Evolutionary conservation across 2,113 vertebrate species (phyloP).

Genomic region (Pseudorectes ferrugineus): DNA sequence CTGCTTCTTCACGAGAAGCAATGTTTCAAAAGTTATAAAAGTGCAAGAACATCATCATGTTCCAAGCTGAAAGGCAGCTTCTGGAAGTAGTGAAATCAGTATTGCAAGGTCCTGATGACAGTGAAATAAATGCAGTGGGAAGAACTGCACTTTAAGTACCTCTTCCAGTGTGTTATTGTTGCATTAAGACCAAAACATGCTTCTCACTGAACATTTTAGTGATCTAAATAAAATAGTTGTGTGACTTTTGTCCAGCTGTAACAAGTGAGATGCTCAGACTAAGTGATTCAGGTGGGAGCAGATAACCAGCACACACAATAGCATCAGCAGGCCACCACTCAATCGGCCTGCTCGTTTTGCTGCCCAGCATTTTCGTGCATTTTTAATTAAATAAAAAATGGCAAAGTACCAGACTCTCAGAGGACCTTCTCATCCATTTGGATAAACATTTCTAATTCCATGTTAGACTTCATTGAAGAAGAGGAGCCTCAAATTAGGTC

Average conservation of each 20-base stretch:
- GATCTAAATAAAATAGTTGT: neutral
- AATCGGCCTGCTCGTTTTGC: neutral
- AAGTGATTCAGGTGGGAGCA: neutral
- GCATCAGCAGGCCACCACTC: neutral
- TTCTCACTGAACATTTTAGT: neutral
- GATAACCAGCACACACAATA: neutral
- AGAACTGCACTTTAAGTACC: neutral
- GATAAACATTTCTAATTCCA: neutral
- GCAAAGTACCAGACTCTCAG: neutral
- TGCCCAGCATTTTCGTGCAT: neutral
- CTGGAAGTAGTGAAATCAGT: neutral
- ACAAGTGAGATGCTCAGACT: neutral
- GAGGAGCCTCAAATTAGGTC: conserved; percentile 29
- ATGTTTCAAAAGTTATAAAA: conserved; percentile 37
- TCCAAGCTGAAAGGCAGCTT: conserved; percentile 43
- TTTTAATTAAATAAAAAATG: neutral
- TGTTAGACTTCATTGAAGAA: neutral
- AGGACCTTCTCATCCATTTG: conserved; percentile 10
- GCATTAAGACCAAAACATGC: neutral
- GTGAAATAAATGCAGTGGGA: neutral
- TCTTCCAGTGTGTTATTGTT: neutral
- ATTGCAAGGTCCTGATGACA: neutral
- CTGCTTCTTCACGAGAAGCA: conserved; percentile 40
- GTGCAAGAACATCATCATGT: conserved; percentile 25
- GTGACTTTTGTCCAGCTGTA: neutral